These are phyloP conservation scores for Drosophila mettleri DNA, from an alignment of 2,888 invertebrate genomes.

Conservation along the genomic window DNA sequence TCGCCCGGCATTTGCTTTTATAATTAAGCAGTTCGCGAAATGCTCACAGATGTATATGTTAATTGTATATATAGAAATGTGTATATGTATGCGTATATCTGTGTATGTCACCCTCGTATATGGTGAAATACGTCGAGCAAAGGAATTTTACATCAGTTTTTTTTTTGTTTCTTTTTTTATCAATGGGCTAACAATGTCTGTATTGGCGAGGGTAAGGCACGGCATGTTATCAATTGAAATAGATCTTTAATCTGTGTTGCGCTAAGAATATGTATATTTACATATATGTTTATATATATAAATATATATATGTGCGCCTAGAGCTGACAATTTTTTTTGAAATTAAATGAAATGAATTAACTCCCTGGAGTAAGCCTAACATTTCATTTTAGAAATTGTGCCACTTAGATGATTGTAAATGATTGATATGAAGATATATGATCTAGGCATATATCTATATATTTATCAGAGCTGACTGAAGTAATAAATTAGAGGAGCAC, in stretches of 20 bases:
- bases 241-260: slow-evolving; percentile 13
- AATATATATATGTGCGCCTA: background rate
- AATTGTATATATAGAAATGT: background rate
- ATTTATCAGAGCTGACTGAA: background rate
- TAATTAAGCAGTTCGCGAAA: slow-evolving; percentile 52
- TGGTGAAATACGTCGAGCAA: slow-evolving; percentile 22
- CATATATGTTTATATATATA: background rate
- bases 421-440: slow-evolving; percentile 6
- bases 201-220: slow-evolving; percentile 4
- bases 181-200: slow-evolving; percentile 18
- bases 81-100: background rate
- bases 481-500: background rate
- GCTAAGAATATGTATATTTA: background rate
- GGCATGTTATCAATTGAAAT: background rate
- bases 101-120: slow-evolving; percentile 8
- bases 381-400: slow-evolving; percentile 12
- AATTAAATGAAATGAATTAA: slow-evolving; percentile 1
- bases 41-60: background rate
- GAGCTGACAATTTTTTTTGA: slow-evolving; percentile 6
- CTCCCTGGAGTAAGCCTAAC: background rate
- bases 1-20: slow-evolving; percentile 32
- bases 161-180: slow-evolving; percentile 15
- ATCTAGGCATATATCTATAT: background rate
- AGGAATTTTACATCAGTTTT: slow-evolving; percentile 21
- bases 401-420: slow-evolving; percentile 3